These are phyloP conservation scores for Odocoileus virginianus DNA, from an alignment of 2,113 vertebrate species.

Conservation along the genomic window DNA sequence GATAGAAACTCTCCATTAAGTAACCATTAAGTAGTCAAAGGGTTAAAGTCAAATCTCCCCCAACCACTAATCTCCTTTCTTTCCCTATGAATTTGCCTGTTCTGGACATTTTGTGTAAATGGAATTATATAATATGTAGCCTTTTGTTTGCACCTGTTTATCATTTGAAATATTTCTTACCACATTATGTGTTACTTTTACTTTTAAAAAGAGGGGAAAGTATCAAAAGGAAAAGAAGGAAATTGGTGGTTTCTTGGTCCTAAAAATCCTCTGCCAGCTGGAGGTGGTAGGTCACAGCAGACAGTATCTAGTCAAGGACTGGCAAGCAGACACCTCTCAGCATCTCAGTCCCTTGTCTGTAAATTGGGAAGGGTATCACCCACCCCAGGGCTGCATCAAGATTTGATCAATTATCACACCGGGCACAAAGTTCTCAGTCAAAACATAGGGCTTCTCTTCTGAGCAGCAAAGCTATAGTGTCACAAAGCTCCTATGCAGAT, in stretches of 20 bases:
- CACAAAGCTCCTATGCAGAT: background rate
- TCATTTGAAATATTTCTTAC: background rate
- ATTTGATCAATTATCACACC: background rate
- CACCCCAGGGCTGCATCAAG: background rate
- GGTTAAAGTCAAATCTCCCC: background rate
- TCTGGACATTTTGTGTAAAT: background rate
- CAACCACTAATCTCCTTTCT: background rate
- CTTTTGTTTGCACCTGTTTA: background rate
- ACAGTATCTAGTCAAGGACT: background rate
- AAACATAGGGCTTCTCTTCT: background rate
- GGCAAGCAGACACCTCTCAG: too few relatives aligned
- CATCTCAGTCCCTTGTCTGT: background rate
- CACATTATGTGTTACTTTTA: background rate
- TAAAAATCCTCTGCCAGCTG: background rate
- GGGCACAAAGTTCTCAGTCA: background rate
- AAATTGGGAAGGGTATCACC: background rate
- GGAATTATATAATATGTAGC: background rate
- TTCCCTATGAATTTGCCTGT: background rate
- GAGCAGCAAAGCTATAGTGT: background rate
- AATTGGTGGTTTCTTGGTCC: background rate
- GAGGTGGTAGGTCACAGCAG: background rate
- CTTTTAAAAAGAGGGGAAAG: background rate
- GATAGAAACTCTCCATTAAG: background rate
- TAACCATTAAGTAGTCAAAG: background rate
- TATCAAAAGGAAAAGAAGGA: background rate